Base-by-base conservation (phyloP, 2,797 vertebrate genomes). In the Acanthornis magna region DNA sequence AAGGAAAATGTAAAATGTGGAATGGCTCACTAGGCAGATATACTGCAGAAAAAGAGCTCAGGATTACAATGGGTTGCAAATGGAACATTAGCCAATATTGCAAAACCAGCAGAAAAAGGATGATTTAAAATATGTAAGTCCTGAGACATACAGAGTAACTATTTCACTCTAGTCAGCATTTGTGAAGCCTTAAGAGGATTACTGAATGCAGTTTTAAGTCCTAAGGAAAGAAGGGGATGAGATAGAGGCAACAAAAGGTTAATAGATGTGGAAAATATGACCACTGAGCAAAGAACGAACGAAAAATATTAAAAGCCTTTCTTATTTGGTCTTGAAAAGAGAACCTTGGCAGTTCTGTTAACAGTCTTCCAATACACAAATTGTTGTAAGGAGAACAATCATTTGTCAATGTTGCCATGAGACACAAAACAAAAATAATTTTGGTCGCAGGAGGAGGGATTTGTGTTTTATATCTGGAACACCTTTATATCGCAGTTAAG, bases 41-140 rank as follows among this genome's bases (percentile, higher is more conserved):
- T 9, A 60, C 51, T 63, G 71, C 38, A 85, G 66, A 40, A 66
- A 91, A 62, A 25, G 13, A n/a, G 58, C 45, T 78, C 51, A 70
- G n/a, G 74, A 79, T 92, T 85, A 92, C 45, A 87, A 51, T 45
- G 15, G 23, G 9, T 23, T 93, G 58, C 58, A 96, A 84, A 91
- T 34, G 43, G 74, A 86, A 72, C 18, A n/a, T 48, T 62, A 82
- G 48, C 40, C 77, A 72, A 42, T 78, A 47, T 85, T 92, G 74
- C 60, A 85, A 93, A 94, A 89, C n/a, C 63, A 93, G 74, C 55
- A 87, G 65, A 85, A 96, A 92, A 81, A 62, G 11, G 60, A 34
- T 18, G 16, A 82, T 92, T 91, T 93, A 62, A 94, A 91, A 81
- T 88, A 77, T 43, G 7, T 67, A 68, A 81, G 83, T 73, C 55